Evolutionary conservation across 2,113 vertebrate genomes (phyloP).

Genomic region (Jaculus jaculus): DNA sequence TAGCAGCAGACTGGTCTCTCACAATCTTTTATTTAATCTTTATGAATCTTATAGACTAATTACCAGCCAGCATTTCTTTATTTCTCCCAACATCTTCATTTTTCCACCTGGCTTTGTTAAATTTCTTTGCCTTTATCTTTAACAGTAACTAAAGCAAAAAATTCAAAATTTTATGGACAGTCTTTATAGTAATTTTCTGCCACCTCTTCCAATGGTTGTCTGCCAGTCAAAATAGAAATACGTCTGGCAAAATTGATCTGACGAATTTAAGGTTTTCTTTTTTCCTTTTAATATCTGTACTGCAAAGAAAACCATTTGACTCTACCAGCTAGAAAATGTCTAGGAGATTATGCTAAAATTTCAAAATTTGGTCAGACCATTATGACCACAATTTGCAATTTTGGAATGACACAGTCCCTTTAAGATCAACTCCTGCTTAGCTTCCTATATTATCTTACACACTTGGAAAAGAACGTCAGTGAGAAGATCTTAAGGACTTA

Average conservation of each 20-base stretch:
- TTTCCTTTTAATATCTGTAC: background rate
- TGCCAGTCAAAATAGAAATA: conserved; percentile 30
- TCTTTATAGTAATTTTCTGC: background rate
- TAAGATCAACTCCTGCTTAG: background rate
- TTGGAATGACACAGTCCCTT: background rate
- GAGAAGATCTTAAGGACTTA: background rate
- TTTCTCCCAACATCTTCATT: background rate
- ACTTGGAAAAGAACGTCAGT: background rate
- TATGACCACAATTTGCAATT: background rate
- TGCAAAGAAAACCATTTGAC: background rate
- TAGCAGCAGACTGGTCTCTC: background rate
- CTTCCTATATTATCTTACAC: background rate
- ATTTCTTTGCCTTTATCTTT: background rate
- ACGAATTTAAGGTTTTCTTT: background rate
- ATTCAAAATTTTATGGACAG: background rate
- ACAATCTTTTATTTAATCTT: background rate
- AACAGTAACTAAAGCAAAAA: background rate
- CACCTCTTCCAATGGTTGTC: background rate
- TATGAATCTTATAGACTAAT: background rate
- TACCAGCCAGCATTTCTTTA: background rate
- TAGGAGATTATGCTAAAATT: background rate
- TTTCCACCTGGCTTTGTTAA: background rate
- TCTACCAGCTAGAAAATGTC: background rate
- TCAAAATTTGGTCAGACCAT: background rate
- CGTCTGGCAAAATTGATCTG: background rate